Evolutionary conservation across 2,888 invertebrate genomes (phyloP), one percentile per base, ranked within the genome.

Genomic region (Meteorus cinctellus): DNA sequence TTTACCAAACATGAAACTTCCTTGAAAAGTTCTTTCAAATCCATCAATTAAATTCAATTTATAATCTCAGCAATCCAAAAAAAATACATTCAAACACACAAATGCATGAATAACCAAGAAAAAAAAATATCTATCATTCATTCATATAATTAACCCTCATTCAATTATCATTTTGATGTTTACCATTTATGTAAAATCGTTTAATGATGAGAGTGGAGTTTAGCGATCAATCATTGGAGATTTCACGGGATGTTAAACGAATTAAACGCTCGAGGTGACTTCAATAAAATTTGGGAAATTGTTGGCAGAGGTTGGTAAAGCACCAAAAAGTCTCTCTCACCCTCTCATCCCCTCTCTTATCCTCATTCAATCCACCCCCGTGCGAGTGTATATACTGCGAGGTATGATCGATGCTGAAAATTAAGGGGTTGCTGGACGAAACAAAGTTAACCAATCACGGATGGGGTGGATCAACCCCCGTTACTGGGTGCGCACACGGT

Each of bases 371-470:
- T 34, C 34, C 34, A 34, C 34, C 34, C 8, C 34, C 34, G 41
- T 66, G 36, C 36, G 65, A 36, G 34, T 65, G 24, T 65, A 19
- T 65, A 19, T 63, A 67, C 24, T 16, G 24, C 78, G 78, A 76
- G 77, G 84, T 86, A 86, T 85, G 87, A 84, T 85, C 84, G 84
- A 85, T 86, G 84, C 83, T 77, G 82, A 86, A 87, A 86, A 24
- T 86, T 86, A 86, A 86, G 85, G 86, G 83, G 83, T 84, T 78
- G 85, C 77, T 79, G 82, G 82, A 82, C 84, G 85, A 84, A 86
- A 86, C 84, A 86, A 86, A 87, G 86, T 87, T 86, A 85, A 84
- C 85, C 86, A 86, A 86, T 86, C 86, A 85, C 82, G 81, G 78
- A 55, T 19, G 55, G 79, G 76, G 81, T 81, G 77, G 79, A 82